Base-by-base conservation (phyloP, 2,113 vertebrate species). In the Albula glossodonta region DNA sequence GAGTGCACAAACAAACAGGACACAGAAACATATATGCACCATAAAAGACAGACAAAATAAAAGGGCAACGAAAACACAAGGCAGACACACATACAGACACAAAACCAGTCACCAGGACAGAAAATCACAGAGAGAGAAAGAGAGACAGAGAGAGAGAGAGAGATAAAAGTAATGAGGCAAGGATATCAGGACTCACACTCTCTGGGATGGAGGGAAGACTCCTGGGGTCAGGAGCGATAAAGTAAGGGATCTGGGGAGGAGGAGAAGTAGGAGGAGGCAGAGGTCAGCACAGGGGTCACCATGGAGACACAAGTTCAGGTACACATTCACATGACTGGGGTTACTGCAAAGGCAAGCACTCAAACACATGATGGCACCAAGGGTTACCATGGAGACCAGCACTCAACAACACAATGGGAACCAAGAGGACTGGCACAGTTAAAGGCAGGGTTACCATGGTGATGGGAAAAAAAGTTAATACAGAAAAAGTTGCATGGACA, bases 191-290 rank as follows among this genome's bases (percentile, higher is more conserved):
- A 93, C 97, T 97, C 89, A 98, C 97, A 70, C 94, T 98, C 92
- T 98, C 97, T 60, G 97, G 97, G 81, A 98, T 97, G 83, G 97
- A 97, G 0, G 97, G 97, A 80, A 98, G 94, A 90, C 93, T 90
- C 79, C 87, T 90, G 2, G 94, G 93, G 82, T 97, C 96, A 0
- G 97, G 97, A 66, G 95, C 96, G 56, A 98, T 95, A 89, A 97
- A 98, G 87, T 96, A 96, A 2, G 96, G 96, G 78, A 96, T 91
- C 97, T 98, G 87, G 3, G 15, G 15, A 82, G 82, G 49, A 85
- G 0, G 11, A 82, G 80, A 31, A 53, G n/a, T 6, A 74, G n/a
- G 70, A 66, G 22, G 7, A 15, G 7, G 70, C n/a, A 74, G 70
- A 31, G 70, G 25, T 70, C 63, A 74, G n/a, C 25, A 31, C 5